Evolutionary conservation across 2,797 vertebrate genomes (phyloP), one percentile per base, ranked within the genome.

Genomic region (Siniperca undulata): DNA sequence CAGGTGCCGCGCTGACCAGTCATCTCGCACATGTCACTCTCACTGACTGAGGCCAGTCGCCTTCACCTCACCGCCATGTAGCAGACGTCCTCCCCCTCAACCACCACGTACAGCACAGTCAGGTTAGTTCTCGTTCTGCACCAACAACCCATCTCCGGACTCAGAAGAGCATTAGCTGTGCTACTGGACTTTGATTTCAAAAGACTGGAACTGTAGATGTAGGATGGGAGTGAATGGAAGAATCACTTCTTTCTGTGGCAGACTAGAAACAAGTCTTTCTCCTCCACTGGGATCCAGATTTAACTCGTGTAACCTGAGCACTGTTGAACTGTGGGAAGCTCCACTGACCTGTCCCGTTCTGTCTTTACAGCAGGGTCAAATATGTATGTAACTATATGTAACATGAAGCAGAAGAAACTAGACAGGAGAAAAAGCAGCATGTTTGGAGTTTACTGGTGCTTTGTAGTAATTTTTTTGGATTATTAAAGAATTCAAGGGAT

Each of bases 1-100:
- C 95, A 95, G 91, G 94, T 95, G 74, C 94, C 89, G 1, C 95
- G 94, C 84, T 96, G 95, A 95, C 81, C 91, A 48, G 19, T 75
- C 53, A 20, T 40, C 61, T 74, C 5, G 1, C 62, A 71, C 71
- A 40, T 81, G 70, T 84, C 61, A 48, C 65, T 30, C 64, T 82
- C 81, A 67, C 77, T 58, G 81, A 86, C 88, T 14, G 81, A 81
- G 84, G 87, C 83, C 81, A 86, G 77, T 77, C 48, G 40, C 83
- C 73, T 67, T 80, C 89, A 89, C 85, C 90, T 80, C 89, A 89
- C 86, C 80, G 36, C 82, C 90, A 88, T 89, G 88, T 94, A 94
- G 93, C 91, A 94, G 91, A 89, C 30, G 70, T 78, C 84, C 58
- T 77, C 70, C 86, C 64, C 65, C 70, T 75, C 67, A 81, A 64